phyloP scores from a whole-genome alignment of 2,113 vertebrate species.

The Cryptoleucopteryx plumbea region DNA sequence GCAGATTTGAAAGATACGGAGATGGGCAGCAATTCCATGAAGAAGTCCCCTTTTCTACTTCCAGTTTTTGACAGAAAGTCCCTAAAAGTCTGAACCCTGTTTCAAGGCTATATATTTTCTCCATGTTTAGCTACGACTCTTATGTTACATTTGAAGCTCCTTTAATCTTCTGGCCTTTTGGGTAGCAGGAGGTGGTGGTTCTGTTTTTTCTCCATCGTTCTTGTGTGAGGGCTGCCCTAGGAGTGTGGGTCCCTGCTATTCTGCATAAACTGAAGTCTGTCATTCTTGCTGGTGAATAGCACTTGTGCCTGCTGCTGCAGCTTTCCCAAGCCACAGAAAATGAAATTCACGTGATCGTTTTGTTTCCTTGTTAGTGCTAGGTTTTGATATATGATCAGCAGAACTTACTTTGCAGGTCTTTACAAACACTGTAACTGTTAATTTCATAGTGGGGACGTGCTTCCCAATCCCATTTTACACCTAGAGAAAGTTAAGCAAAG shows the following conservation, averaged over 20 bases:
- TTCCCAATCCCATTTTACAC: background rate
- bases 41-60: background rate
- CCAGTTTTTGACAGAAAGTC: background rate
- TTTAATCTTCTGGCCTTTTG: background rate
- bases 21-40: background rate
- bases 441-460: background rate
- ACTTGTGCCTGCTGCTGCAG: background rate
- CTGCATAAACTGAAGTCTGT: background rate
- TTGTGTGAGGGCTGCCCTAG: background rate
- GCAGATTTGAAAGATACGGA: background rate
- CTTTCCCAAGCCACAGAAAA: background rate
- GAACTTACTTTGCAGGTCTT: background rate
- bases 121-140: accelerated
- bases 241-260: background rate
- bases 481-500: background rate
- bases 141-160: background rate
- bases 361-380: background rate
- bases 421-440: background rate
- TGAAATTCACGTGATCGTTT: background rate
- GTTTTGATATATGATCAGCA: background rate
- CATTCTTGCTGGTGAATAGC: background rate
- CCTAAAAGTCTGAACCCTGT: background rate
- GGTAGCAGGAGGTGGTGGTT: background rate
- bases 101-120: background rate
- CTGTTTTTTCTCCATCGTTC: background rate